These are phyloP conservation scores for Hippopotamus amphibius DNA, from an alignment of 2,113 vertebrate species.

Conservation along the genomic window DNA sequence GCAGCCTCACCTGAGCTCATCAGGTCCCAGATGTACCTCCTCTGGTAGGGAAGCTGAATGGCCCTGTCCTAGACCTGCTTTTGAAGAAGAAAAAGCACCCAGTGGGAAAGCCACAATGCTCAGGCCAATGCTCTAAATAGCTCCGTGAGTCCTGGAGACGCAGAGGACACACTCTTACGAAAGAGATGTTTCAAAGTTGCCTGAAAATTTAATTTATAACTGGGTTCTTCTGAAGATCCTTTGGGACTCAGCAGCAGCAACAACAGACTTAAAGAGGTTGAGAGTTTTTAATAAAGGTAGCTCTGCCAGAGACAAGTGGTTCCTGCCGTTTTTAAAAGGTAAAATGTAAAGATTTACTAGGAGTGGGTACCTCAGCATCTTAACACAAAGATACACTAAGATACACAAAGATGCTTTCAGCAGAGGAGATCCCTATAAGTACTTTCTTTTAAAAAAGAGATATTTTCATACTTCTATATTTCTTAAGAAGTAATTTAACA, in stretches of 20 bases:
- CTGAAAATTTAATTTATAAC: conserved; percentile 40
- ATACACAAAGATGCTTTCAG: neutral
- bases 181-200: conserved; percentile 16
- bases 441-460: neutral
- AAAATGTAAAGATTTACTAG: neutral
- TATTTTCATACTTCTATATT: neutral
- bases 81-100: conserved; percentile 12
- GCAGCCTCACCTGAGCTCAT: neutral
- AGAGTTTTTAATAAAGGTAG: conserved; percentile 13
- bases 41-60: neutral
- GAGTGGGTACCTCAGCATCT: neutral
- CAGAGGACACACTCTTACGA: neutral
- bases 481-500: conserved; percentile 49
- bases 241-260: neutral
- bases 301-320: neutral
- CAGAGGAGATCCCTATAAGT: neutral
- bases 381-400: neutral
- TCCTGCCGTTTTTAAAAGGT: neutral
- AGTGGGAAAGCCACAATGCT: neutral
- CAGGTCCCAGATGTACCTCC: neutral
- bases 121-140: neutral
- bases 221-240: conserved; percentile 1
- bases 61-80: neutral
- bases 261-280: neutral
- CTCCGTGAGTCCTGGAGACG: neutral